phyloP scores from a whole-genome alignment of 2,888 invertebrate species.

The Limnephilus marmoratus region DNA sequence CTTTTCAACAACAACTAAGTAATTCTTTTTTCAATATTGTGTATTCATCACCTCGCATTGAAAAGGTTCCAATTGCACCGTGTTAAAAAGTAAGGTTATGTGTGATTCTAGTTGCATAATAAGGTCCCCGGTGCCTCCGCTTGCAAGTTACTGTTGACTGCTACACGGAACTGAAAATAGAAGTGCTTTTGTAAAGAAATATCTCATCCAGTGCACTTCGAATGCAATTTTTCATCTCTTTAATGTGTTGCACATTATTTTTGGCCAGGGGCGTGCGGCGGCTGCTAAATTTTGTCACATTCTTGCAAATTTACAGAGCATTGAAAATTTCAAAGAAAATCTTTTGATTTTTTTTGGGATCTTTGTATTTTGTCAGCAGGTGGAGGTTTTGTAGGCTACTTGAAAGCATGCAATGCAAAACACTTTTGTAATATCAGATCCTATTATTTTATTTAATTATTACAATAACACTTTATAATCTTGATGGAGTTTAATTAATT shows the following conservation, averaged over 20 bases:
- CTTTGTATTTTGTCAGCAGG: too few species aligned
- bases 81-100: neutral
- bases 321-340: too few species aligned
- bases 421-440: too few species aligned
- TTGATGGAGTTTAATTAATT: too few species aligned
- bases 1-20: neutral
- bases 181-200: neutral
- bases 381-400: too few species aligned
- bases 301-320: neutral
- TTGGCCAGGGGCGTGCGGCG: neutral
- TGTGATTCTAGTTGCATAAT: neutral
- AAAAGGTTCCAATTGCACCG: neutral
- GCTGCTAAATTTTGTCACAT: neutral
- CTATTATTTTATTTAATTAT: too few species aligned
- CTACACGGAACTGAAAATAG: neutral
- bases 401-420: too few species aligned
- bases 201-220: neutral
- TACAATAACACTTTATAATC: too few species aligned
- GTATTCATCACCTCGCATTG: neutral
- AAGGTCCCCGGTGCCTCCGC: neutral
- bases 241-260: neutral
- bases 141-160: neutral
- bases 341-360: too few species aligned
- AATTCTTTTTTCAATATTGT: neutral
- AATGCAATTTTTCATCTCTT: neutral